Base-by-base conservation (phyloP, 2,113 vertebrate genomes). In the Zosterops japonicus region DNA sequence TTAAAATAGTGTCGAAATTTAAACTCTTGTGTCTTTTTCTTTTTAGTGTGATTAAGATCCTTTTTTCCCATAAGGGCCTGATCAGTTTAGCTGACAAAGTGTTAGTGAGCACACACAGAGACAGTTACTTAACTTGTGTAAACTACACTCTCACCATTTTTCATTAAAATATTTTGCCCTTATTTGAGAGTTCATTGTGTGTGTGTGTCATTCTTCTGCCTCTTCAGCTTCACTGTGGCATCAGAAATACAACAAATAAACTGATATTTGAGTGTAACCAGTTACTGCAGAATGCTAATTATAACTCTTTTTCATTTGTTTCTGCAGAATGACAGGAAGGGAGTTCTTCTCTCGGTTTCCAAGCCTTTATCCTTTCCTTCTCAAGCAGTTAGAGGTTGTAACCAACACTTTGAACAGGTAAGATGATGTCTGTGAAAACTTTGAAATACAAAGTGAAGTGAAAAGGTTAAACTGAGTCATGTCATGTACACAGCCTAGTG, bases 261-360 rank as follows among this genome's bases (percentile, higher is more conserved):
- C 39, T 35, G 41, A 3, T 89, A 21, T 60, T 89, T 91, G 52
- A 60, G 14, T 69, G 7, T 14, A 44, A 0, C 29, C 35, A 36
- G 42, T 41, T 72, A 49, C 39, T 65, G 36, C 27, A 64, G 63
- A 47, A 46, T 84, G 46, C 24, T 87, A 52, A 87, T 53, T 83
- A 20, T 80, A 35, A 65, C 35, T 86, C 15, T 53, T 82, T 16
- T 68, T 64, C 7, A 13, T 94, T 71, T 46, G 13, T 42, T 83
- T 96, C 90, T 83, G 49, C 94, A 99, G 99, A 97, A 99, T 99
- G 99, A 99, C 99, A 0, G 99, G 99, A 65, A 98, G 98, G 13
- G 99, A 99, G 95, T 99, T 99, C 85, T 99, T 99, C 97, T 99
- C 98, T 74, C 98, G 99, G 19, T 99, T 99, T 90, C 99, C 99